Conservation (phyloP, 53 echinoderm and acorn worm genomes). For the Actinopyga echinites region DNA sequence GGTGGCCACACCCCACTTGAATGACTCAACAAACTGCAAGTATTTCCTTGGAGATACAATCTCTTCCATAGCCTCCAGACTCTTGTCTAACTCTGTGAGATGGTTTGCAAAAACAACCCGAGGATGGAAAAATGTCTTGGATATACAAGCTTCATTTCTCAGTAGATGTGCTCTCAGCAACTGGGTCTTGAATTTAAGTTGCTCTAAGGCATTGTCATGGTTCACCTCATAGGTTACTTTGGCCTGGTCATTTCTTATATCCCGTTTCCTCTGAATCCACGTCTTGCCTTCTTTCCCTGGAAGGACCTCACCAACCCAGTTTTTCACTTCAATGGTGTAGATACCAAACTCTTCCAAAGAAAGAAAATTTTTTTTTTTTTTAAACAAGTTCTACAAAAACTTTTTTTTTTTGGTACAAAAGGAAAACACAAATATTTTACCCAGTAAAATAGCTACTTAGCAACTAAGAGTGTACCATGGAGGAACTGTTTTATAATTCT, state of each 20-base stretch:
- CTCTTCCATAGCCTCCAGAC: constrained; percentile 61
- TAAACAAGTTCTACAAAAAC: too few species aligned
- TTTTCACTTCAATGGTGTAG: constrained; percentile 87
- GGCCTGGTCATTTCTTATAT: constrained; percentile 56
- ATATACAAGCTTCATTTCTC: constrained; percentile 73
- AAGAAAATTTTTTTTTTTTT: background rate
- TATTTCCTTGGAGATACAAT: constrained; percentile 68
- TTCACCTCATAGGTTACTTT: constrained; percentile 71
- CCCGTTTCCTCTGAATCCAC: constrained; percentile 74
- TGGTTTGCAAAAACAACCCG: constrained; percentile 85
- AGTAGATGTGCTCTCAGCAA: constrained; percentile 80
- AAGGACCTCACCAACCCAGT: constrained; percentile 86
- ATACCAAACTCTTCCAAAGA: constrained; percentile 76
- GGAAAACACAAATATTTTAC: too few species aligned
- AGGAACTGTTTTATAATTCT: too few species aligned
- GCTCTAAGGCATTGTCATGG: constrained; percentile 67
- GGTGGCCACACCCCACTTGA: constrained; percentile 66
- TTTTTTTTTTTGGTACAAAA: too few species aligned
- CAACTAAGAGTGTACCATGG: too few species aligned
- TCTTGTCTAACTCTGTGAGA: constrained; percentile 53
- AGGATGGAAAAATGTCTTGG: constrained; percentile 78
- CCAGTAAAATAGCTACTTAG: too few species aligned
- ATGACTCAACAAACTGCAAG: constrained; percentile 67
- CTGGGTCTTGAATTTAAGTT: constrained; percentile 75
- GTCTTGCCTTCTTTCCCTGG: constrained; percentile 71